phyloP scores from a whole-genome alignment of 2,888 invertebrate species.

The Pemphredon lugubris region DNA sequence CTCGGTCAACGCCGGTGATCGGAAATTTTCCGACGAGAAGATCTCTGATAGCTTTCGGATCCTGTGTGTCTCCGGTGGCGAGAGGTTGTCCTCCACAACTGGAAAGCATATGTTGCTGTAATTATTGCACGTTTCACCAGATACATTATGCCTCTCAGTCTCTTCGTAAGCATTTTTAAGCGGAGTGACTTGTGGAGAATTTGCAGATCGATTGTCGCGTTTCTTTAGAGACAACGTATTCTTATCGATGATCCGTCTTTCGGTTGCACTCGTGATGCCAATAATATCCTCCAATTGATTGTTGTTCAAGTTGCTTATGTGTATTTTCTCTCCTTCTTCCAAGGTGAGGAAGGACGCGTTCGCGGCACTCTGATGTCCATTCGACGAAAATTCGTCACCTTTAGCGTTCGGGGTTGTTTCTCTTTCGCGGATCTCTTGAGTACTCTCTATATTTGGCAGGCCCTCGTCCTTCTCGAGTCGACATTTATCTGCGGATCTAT shows the following conservation, averaged over 20 bases:
- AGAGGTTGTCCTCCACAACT: background rate
- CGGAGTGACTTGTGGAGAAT: background rate
- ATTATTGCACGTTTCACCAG: too few relatives aligned
- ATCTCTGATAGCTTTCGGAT: background rate
- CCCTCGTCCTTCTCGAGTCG: background rate
- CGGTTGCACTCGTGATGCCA: conserved; percentile 10
- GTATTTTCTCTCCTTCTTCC: conserved; percentile 34
- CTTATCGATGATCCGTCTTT: conserved; percentile 1
- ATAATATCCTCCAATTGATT: conserved; percentile 58
- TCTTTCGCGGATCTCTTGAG: background rate
- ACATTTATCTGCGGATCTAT: background rate
- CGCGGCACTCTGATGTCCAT: background rate
- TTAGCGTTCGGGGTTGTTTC: background rate
- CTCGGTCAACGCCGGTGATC: background rate
- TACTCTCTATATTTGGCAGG: background rate
- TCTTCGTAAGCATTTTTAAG: background rate
- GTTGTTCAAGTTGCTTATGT: conserved; percentile 31
- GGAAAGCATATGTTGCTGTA: background rate
- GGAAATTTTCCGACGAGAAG: background rate
- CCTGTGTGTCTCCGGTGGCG: background rate
- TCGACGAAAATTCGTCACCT: conserved; percentile 5
- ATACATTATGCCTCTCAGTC: too few relatives aligned
- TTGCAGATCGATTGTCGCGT: background rate
- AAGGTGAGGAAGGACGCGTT: conserved; percentile 27
- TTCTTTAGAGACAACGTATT: background rate